Evolutionary conservation across 2,888 invertebrate species (phyloP).

Genomic region (Heliconius cydno): DNA sequence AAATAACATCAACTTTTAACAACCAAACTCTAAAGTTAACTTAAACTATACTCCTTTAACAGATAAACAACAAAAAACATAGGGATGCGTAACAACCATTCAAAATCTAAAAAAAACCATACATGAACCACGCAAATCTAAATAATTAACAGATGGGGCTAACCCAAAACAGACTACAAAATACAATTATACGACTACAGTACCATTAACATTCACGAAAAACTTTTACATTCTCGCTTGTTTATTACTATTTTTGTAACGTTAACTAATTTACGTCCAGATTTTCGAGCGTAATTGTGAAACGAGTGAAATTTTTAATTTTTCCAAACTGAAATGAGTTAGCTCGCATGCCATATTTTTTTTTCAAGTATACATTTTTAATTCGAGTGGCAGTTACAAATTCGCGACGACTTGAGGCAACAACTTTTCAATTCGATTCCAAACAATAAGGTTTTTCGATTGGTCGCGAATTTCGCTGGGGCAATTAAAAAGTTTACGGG

Average conservation of each 20-base stretch:
- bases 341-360: slow-evolving; percentile 57
- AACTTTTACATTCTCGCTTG: slow-evolving; percentile 27
- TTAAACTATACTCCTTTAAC: background rate
- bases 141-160: slow-evolving; percentile 15
- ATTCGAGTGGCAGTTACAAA: slow-evolving; percentile 57
- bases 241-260: slow-evolving; percentile 34
- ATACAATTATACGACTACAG: background rate
- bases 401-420: slow-evolving; percentile 64
- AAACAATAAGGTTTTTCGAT: slow-evolving; percentile 76
- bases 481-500: slow-evolving; percentile 78
- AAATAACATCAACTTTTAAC: background rate
- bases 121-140: background rate
- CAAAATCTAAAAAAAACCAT: background rate
- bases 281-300: slow-evolving; percentile 34
- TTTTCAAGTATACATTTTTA: slow-evolving; percentile 62
- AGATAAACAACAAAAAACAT: background rate
- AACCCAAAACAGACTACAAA: slow-evolving; percentile 13
- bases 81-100: background rate
- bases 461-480: slow-evolving; percentile 70
- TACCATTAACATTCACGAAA: background rate
- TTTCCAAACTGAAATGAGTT: slow-evolving; percentile 48
- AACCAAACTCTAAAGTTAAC: background rate
- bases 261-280: slow-evolving; percentile 41
- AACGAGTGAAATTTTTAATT: slow-evolving; percentile 38
- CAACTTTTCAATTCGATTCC: slow-evolving; percentile 68